A percentile compares a stretch with the other conserved stretches of the same genome.
Evolutionary conservation across 2,888 invertebrate genomes (phyloP).

Genomic region (Diadegma fenestrale): DNA sequence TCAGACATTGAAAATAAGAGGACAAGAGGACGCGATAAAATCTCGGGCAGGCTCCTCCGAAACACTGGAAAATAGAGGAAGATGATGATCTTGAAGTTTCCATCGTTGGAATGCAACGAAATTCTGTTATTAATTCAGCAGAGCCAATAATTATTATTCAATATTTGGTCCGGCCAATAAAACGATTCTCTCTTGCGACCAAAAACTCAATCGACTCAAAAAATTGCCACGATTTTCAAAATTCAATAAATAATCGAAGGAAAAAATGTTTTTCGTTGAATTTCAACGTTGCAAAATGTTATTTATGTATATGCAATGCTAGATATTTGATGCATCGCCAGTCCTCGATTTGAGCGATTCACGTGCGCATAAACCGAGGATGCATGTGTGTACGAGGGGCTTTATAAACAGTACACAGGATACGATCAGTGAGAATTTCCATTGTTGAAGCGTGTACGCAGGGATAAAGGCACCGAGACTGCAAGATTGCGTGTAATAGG

Average conservation of each 20-base stretch:
- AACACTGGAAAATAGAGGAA: constrained; percentile 14
- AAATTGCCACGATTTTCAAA: no score
- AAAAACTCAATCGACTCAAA: no score
- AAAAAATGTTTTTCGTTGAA: no score
- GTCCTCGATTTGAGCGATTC: neutral
- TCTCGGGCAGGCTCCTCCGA: neutral
- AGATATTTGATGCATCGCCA: neutral
- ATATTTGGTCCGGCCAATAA: no score
- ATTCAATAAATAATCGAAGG: no score
- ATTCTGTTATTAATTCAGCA: no score
- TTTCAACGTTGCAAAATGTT: no score
- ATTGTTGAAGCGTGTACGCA: constrained; percentile 38
- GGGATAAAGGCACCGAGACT: constrained; percentile 44
- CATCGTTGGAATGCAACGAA: no score
- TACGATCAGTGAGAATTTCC: constrained; percentile 28
- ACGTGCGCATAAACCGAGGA: constrained; percentile 1
- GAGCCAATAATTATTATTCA: no score
- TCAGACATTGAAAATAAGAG: constrained; percentile 14
- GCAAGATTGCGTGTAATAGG: constrained; percentile 38
- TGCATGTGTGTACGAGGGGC: neutral
- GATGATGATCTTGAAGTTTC: no score
- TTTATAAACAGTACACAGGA: constrained; percentile 11
- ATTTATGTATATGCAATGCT: constrained; percentile 28
- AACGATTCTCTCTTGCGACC: no score
- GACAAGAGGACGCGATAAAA: neutral